Evolutionary conservation across 2,113 vertebrate genomes (phyloP).

Genomic region (Myiopsitta monachus): DNA sequence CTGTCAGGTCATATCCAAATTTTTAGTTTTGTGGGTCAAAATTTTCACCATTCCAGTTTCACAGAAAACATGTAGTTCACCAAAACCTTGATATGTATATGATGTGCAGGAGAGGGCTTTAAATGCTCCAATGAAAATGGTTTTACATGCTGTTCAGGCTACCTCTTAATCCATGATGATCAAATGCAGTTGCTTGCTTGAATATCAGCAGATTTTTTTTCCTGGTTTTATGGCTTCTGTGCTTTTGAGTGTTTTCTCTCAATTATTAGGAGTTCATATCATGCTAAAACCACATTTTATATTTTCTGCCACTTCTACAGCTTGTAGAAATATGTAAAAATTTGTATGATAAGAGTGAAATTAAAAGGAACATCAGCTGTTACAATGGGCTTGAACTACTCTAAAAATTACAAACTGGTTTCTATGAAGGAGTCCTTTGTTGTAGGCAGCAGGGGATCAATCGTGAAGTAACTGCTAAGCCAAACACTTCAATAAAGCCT

Average conservation of each 20-base stretch:
- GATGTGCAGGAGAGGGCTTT: not conserved
- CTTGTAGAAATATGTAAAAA: not conserved
- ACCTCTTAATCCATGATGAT: not conserved
- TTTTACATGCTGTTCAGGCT: not conserved
- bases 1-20: not conserved
- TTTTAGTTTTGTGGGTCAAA: not conserved
- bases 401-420: not conserved
- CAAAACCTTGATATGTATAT: not conserved
- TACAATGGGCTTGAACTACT: not conserved
- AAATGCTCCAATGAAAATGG: not conserved
- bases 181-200: not conserved
- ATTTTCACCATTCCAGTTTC: not conserved
- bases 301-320: not conserved
- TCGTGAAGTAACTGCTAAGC: not conserved
- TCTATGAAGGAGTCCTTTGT: conserved; percentile 8
- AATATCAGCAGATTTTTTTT: not conserved
- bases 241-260: not conserved
- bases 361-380: not conserved
- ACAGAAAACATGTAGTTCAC: not conserved
- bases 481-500: not conserved
- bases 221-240: not conserved
- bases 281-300: not conserved
- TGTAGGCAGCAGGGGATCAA: not conserved
- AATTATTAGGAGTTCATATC: not conserved
- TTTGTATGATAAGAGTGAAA: not conserved